Conservation (phyloP, 1,140 invertebrate species). For the Tetramorium simillimum region DNA sequence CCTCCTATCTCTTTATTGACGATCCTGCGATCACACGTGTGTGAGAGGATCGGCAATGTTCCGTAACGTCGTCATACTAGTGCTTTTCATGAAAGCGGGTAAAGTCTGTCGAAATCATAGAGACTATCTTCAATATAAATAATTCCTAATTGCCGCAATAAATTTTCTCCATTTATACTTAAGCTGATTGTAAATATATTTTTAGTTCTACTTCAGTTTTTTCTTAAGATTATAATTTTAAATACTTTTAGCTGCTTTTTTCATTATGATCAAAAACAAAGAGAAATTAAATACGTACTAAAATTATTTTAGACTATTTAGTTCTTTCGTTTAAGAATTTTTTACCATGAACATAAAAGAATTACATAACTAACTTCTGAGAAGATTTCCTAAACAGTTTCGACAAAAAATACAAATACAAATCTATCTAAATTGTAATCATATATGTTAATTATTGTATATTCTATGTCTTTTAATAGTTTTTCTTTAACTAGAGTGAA, state of each 20-base stretch:
- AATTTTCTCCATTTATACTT: not conserved
- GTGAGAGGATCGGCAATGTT: conserved; percentile 47
- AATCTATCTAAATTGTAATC: not conserved
- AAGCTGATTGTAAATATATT: not conserved
- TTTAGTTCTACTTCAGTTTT: not conserved
- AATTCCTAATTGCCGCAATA: not conserved
- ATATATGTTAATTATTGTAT: not conserved
- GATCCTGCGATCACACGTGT: conserved; percentile 44
- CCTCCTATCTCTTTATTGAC: conserved; percentile 28
- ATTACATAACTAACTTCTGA: not conserved
- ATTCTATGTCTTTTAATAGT: not conserved
- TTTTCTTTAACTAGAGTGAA: not conserved
- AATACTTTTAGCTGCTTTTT: not conserved
- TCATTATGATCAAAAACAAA: not conserved
- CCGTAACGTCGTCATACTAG: not conserved
- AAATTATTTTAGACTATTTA: conserved; percentile 4
- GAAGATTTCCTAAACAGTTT: not conserved
- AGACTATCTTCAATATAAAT: not conserved
- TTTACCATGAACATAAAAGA: not conserved
- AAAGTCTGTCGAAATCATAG: not conserved
- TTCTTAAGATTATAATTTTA: not conserved
- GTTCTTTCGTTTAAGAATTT: not conserved
- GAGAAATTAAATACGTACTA: not conserved
- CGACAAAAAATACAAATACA: not conserved
- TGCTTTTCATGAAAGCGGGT: not conserved